These are phyloP conservation scores for Podarcis raffonei DNA, from an alignment of 2,113 vertebrate genomes.

Conservation along the genomic window DNA sequence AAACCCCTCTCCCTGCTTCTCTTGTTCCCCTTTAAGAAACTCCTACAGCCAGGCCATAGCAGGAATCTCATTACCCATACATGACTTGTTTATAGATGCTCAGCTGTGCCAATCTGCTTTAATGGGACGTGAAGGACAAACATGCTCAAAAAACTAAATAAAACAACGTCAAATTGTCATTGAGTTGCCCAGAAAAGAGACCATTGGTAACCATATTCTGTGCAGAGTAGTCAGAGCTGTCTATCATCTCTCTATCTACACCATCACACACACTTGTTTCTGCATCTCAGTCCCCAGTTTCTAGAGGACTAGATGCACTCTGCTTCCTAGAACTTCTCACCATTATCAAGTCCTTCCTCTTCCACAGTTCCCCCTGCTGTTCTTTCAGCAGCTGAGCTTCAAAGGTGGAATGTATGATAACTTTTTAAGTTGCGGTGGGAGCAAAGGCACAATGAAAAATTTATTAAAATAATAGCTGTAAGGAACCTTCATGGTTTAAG, in stretches of 20 bases:
- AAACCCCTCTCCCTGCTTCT: not conserved
- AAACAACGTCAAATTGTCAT: not conserved
- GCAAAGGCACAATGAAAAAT: not conserved
- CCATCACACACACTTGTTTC: not conserved
- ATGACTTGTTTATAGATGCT: not conserved
- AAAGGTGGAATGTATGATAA: not conserved
- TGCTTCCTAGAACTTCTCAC: not conserved
- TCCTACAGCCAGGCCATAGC: not conserved
- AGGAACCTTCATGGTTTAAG: not conserved
- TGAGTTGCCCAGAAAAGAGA: not conserved
- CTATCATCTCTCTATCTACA: too few species aligned
- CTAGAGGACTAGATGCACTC: not conserved
- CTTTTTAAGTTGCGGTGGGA: not conserved
- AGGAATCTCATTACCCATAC: not conserved
- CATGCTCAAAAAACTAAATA: not conserved
- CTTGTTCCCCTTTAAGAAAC: not conserved
- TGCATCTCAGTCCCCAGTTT: not conserved
- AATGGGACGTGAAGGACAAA: not conserved
- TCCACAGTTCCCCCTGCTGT: not conserved
- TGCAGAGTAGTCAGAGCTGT: not conserved
- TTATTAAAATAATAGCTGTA: not conserved
- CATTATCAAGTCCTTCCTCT: not conserved
- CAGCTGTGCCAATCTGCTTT: slow-evolving; percentile 3
- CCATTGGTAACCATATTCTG: not conserved
- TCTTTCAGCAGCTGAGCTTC: not conserved